Evolutionary conservation across 1,140 invertebrate species (phyloP).

Genomic region (Drosophila carrolli): DNA sequence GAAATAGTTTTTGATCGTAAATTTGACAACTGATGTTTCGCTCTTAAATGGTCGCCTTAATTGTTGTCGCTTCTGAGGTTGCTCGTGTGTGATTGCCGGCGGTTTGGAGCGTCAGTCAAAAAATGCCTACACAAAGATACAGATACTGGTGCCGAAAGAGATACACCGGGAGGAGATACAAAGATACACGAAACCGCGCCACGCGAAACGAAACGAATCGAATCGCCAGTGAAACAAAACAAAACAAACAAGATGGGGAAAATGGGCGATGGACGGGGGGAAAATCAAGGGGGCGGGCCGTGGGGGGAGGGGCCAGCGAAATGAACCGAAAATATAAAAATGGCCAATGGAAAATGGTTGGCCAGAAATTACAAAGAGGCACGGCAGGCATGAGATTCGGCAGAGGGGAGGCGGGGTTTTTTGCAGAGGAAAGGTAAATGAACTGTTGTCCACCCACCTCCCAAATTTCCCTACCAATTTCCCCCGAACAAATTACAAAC

Average conservation of each 20-base stretch:
- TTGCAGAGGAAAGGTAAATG: conserved; percentile 28
- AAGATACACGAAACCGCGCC: conserved; percentile 55
- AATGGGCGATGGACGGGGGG: conserved; percentile 8
- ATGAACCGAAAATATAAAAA: conserved; percentile 77
- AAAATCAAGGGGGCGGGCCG: conserved; percentile 2
- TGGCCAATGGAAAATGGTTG: conserved; percentile 76
- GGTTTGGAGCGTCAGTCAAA: conserved; percentile 49
- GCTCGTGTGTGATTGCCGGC: conserved; percentile 61
- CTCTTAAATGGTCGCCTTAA: conserved; percentile 7
- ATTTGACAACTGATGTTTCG: neutral
- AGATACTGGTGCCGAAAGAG: neutral
- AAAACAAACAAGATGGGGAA: conserved; percentile 30
- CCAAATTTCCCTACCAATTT: conserved; percentile 19
- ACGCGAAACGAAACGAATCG: conserved; percentile 41
- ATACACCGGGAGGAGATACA: conserved; percentile 10
- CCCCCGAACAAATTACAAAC: conserved; percentile 70
- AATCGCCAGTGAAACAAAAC: conserved; percentile 27
- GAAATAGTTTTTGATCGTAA: neutral
- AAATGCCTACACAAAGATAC: conserved; percentile 37
- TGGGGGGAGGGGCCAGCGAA: conserved; percentile 43
- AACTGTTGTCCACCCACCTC: conserved; percentile 18
- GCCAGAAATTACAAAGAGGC: conserved; percentile 76
- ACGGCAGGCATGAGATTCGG: conserved; percentile 13
- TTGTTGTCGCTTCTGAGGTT: conserved; percentile 24
- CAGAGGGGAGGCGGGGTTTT: neutral